A percentile compares a stretch with the other conserved stretches of the same genome.
phyloP scores from a whole-genome alignment of 2,797 vertebrate species.

The Bovichtus diacanthus region DNA sequence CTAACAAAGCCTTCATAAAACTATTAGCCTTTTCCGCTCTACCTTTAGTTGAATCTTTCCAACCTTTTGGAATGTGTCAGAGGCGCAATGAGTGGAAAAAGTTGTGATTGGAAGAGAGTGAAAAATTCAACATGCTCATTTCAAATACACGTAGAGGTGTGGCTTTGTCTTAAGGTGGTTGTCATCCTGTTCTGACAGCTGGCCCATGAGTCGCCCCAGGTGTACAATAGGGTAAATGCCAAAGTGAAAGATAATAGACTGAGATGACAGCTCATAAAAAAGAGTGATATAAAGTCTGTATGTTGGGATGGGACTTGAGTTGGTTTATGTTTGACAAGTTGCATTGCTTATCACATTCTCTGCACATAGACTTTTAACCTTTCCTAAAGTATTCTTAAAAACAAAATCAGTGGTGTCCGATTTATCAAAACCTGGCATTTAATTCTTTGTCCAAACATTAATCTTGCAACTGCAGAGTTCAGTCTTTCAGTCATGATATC shows the following conservation, averaged over 20 bases:
- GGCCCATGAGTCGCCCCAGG: background rate
- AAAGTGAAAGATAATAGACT: background rate
- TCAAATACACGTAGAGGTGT: slow-evolving; percentile 34
- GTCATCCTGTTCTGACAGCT: slow-evolving; percentile 42
- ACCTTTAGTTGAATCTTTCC: background rate
- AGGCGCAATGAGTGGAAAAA: background rate
- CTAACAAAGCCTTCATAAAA: too few relatives aligned
- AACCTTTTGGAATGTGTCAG: slow-evolving; percentile 13
- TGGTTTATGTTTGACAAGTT: background rate
- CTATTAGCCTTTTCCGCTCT: too few relatives aligned
- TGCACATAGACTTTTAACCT: background rate
- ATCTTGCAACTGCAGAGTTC: background rate
- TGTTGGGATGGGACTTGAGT: background rate
- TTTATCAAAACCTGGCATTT: background rate
- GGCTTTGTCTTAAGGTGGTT: slow-evolving; percentile 50
- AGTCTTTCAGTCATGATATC: background rate
- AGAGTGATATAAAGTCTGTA: background rate
- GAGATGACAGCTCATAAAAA: background rate
- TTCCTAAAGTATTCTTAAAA: background rate
- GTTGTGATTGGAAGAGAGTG: background rate
- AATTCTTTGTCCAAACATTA: background rate
- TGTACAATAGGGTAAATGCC: background rate
- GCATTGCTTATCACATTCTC: background rate
- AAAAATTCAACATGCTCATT: background rate
- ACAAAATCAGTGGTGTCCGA: background rate